phyloP scores from a whole-genome alignment of 2,797 vertebrate genomes.

The Manis pentadactyla region DNA sequence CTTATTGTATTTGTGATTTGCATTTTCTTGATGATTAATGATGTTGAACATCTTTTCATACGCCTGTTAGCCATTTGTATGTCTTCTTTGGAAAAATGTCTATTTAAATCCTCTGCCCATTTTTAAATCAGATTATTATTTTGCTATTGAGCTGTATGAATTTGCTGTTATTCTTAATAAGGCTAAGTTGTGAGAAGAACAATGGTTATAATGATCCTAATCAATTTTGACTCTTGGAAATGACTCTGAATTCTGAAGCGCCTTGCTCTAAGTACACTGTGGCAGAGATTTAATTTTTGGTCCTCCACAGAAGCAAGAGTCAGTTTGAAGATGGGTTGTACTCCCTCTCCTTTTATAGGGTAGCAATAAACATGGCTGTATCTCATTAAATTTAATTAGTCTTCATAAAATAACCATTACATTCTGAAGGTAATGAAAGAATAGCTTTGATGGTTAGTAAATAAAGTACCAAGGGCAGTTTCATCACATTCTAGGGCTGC shows the following conservation, averaged over 20 bases:
- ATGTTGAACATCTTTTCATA: not conserved
- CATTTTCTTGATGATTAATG: not conserved
- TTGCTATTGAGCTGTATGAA: not conserved
- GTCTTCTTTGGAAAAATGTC: not conserved
- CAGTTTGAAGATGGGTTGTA: constrained; percentile 58
- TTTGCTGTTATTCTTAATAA: not conserved
- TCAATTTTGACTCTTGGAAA: not conserved
- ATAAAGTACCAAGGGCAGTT: constrained; percentile 82
- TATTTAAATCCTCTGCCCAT: not conserved
- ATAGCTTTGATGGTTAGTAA: constrained; percentile 86
- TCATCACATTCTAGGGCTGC: constrained; percentile 35
- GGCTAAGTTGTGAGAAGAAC: not conserved
- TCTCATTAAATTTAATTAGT: constrained; percentile 89
- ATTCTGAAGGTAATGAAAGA: constrained; percentile 87
- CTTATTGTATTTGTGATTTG: not conserved
- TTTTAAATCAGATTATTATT: not conserved
- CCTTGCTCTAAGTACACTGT: constrained; percentile 51
- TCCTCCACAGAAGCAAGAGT: constrained; percentile 83
- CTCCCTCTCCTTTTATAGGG: constrained; percentile 84
- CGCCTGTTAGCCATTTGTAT: not conserved
- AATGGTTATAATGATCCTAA: not conserved
- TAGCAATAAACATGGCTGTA: constrained; percentile 86
- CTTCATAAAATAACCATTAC: constrained; percentile 89
- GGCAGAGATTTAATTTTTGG: constrained; percentile 81
- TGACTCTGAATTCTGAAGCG: constrained; percentile 33